Evolutionary conservation across 2,888 invertebrate species (phyloP).

Genomic region (Tipula vernalis): DNA sequence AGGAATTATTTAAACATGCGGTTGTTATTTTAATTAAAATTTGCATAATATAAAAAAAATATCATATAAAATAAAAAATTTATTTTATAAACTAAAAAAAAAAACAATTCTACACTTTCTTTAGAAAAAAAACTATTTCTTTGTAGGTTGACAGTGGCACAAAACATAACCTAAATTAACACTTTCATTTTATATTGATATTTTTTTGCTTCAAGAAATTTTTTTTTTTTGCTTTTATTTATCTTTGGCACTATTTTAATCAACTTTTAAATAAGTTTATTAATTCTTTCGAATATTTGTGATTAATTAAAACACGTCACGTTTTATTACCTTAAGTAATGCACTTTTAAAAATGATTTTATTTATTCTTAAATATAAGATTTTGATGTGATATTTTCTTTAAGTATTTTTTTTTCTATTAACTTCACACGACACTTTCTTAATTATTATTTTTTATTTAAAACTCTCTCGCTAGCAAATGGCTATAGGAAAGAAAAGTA

Average conservation of each 20-base stretch:
- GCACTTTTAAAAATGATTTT: neutral
- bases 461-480: neutral
- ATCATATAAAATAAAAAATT: neutral
- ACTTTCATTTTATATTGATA: neutral
- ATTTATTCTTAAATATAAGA: neutral
- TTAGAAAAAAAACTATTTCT: neutral
- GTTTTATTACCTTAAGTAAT: neutral
- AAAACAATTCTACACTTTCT: neutral
- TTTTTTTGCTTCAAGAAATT: neutral
- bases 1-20: neutral
- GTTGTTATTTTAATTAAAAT: neutral
- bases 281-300: neutral
- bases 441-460: neutral
- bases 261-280: neutral
- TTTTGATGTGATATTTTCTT: neutral
- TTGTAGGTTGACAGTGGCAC: neutral
- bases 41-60: neutral
- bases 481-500: neutral
- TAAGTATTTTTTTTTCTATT: neutral
- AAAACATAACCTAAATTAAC: neutral
- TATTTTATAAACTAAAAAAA: neutral
- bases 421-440: neutral
- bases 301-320: neutral
- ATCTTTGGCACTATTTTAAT: neutral
- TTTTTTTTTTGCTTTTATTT: neutral